Evolutionary conservation across 1,140 invertebrate species (phyloP).

Genomic region (Aphelinus atriplicis): DNA sequence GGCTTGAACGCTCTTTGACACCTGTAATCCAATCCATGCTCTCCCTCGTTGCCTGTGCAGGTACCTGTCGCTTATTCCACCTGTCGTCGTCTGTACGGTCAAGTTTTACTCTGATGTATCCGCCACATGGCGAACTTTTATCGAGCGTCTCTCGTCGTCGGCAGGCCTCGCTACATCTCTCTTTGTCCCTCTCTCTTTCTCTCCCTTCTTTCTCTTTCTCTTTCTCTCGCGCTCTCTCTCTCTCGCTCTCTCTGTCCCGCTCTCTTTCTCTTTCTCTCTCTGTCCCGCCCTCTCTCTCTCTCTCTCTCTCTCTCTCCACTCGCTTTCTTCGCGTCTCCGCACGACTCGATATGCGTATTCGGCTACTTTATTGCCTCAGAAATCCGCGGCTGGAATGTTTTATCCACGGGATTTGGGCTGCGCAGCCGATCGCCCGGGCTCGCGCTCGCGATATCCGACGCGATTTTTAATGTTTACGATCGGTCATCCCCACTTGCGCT

Average conservation of each 20-base stretch:
- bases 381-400: too few species aligned
- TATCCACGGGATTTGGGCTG: too few species aligned
- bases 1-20: slow-evolving; percentile 15
- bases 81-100: neutral
- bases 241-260: too few species aligned
- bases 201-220: too few species aligned
- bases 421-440: too few species aligned
- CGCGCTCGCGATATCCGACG: too few species aligned
- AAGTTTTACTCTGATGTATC: slow-evolving; percentile 1
- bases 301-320: slow-evolving; percentile 17
- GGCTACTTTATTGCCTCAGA: too few species aligned
- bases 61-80: neutral
- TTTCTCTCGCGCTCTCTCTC: too few species aligned
- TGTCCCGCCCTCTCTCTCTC: neutral
- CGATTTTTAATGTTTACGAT: too few species aligned
- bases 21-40: neutral
- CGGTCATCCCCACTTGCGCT: too few species aligned
- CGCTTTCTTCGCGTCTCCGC: slow-evolving; percentile 6
- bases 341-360: neutral
- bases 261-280: too few species aligned
- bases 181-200: neutral
- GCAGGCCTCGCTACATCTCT: neutral
- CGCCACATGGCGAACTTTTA: slow-evolving; percentile 29
- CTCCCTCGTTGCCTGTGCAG: slow-evolving; percentile 16
- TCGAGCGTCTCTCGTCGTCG: slow-evolving; percentile 28